These are phyloP conservation scores for Pedetes capensis DNA, from an alignment of 2,113 vertebrate species.

Conservation along the genomic window DNA sequence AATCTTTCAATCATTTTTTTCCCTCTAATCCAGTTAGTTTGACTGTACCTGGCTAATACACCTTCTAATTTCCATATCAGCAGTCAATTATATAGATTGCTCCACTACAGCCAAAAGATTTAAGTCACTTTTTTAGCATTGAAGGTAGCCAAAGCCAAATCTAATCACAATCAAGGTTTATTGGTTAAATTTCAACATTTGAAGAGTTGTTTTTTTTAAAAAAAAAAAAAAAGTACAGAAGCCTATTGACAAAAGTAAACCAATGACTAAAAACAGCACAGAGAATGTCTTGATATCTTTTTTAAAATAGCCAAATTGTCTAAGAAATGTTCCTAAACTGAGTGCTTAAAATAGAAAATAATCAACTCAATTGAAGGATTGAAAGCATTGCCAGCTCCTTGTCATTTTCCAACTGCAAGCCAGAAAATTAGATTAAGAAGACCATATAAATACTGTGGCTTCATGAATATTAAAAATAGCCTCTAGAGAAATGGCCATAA, in stretches of 20 bases:
- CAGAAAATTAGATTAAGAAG: conserved; percentile 54
- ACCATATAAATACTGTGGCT: conserved; percentile 19
- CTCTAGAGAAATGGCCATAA: conserved; percentile 25
- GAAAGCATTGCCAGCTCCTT: conserved; percentile 14
- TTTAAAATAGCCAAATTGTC: conserved; percentile 11
- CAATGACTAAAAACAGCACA: conserved; percentile 50
- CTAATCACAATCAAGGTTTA: neutral
- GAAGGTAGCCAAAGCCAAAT: conserved; percentile 52
- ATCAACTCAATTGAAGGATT: neutral
- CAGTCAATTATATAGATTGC: conserved; percentile 49
- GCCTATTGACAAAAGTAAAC: conserved; percentile 42
- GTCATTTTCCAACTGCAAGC: conserved; percentile 38
- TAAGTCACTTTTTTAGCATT: conserved; percentile 61
- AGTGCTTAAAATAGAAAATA: conserved; percentile 67
- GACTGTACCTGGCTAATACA: conserved; percentile 59
- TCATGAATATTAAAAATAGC: conserved; percentile 46
- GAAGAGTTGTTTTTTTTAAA: neutral
- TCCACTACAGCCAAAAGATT: conserved; percentile 53
- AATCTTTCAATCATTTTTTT: conserved; percentile 59
- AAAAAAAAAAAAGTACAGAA: conserved; percentile 8
- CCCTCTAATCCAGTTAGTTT: conserved; percentile 43
- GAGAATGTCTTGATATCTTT: conserved; percentile 36
- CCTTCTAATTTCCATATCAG: conserved; percentile 64
- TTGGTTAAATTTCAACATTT: conserved; percentile 58
- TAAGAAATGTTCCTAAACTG: conserved; percentile 58